Percentiles rank a stretch among this genome's conserved stretches.
phyloP scores from a whole-genome alignment of 2,797 vertebrate genomes.

The Enteromius viviparus region DNA sequence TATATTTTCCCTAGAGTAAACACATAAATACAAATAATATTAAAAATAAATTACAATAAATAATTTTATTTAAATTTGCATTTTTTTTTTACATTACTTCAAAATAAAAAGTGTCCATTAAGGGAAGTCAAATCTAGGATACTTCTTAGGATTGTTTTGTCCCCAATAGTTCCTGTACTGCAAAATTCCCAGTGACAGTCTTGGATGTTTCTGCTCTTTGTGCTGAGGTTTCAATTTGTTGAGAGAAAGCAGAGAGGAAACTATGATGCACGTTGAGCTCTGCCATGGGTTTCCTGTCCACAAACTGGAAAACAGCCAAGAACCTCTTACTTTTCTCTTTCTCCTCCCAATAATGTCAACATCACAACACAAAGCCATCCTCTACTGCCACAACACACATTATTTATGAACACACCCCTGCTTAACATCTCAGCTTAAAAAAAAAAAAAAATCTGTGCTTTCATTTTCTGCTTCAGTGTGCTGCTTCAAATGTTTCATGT shows the following conservation, averaged over 20 bases:
- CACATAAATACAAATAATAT: background rate
- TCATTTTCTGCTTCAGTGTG: background rate
- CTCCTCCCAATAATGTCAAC: slow-evolving; percentile 28
- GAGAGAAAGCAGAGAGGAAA: slow-evolving; percentile 55
- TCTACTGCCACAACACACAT: background rate
- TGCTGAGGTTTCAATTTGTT: slow-evolving; percentile 24
- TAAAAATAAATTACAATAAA: background rate
- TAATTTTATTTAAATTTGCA: background rate
- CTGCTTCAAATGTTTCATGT: background rate
- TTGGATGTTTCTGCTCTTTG: slow-evolving; percentile 6
- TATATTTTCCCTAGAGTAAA: background rate
- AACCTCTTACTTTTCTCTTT: slow-evolving; percentile 22
- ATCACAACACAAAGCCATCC: background rate
- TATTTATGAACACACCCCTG: slow-evolving; percentile 31
- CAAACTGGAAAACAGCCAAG: slow-evolving; percentile 49
- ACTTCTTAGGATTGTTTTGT: background rate
- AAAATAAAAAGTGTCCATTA: background rate
- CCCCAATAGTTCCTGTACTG: background rate
- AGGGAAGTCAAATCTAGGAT: background rate
- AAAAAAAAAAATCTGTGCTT: background rate
- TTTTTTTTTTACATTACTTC: background rate
- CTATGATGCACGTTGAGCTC: slow-evolving; percentile 2
- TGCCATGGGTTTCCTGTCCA: slow-evolving; percentile 64
- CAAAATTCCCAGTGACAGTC: slow-evolving; percentile 7
- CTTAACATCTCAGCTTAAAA: background rate